Evolutionary conservation across 2,797 vertebrate species (phyloP), one percentile per base, ranked within the genome.

Genomic region (Melanotaenia trifasciata): DNA sequence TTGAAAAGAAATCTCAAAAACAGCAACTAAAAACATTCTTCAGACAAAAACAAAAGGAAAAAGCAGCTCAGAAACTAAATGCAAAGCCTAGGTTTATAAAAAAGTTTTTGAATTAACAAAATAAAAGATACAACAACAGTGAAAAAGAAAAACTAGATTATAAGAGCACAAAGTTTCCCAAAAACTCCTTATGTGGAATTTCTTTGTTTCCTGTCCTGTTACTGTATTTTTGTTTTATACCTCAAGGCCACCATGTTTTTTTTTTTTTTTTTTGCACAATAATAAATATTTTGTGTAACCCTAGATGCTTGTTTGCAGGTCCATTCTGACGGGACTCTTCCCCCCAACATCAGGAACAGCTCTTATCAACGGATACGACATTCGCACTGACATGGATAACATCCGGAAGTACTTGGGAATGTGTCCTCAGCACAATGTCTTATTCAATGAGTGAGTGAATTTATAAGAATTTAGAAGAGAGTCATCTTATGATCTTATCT

Each of bases 351-450:
- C 96, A 0, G 98, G 98, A 58, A 98, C 98, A 0, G 98, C 98
- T 53, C 94, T 97, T 70, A 96, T 99, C 83, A 93, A 97, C 28
- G 97, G 98, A 35, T 96, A 95, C 16, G 96, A 99, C 89, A 99
- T 99, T 76, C 94, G 94, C 74, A 95, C 94, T 0, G 96, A 98
- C 83, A 95, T 99, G 90, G 96, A 93, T 81, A 83, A 79, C 72
- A 97, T 99, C 84, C 93, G 98, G 51, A 95, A 96, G 89, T 96
- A 96, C 67, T 83, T 99, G 87, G 98, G 98, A 60, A 97, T 99
- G 93, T 99, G 98, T 87, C 98, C 98, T 0, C 98, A 99, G 70
- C 97, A 99, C 90, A 99, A 99, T 0, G 97, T 99, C 64, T 87
- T 99, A 24, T 99, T 99, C 85, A 95, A 97, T 66, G 92, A 97